These are phyloP conservation scores for Noctilio leporinus DNA, from an alignment of 2,113 vertebrate genomes.

Conservation along the genomic window DNA sequence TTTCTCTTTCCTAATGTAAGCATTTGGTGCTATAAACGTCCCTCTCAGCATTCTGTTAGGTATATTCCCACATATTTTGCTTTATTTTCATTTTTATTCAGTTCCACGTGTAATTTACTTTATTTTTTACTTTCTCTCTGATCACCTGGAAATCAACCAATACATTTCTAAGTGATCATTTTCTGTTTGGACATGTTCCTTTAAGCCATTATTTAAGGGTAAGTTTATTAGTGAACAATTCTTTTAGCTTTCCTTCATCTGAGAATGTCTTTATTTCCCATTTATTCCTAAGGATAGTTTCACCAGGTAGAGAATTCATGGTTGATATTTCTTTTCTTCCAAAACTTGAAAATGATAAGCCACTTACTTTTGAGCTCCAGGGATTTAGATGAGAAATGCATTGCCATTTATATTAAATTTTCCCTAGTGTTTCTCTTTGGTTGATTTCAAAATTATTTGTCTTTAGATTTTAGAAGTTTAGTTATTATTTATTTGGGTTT, in stretches of 20 bases:
- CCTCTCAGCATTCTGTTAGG: not conserved
- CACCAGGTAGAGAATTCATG: not conserved
- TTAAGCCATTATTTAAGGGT: not conserved
- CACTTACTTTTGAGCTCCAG: not conserved
- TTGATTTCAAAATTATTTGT: slow-evolving; percentile 1
- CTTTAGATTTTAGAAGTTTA: slow-evolving; percentile 29
- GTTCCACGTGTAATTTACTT: not conserved
- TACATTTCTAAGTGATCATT: not conserved
- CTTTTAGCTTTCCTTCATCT: not conserved
- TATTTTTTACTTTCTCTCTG: not conserved
- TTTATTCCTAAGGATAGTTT: slow-evolving; percentile 21
- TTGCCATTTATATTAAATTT: not conserved
- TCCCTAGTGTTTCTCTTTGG: not conserved
- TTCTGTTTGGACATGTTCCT: not conserved
- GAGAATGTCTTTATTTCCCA: slow-evolving; percentile 21
- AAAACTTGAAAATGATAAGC: not conserved
- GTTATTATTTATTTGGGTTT: slow-evolving; percentile 32
- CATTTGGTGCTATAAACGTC: not conserved
- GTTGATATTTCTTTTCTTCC: not conserved
- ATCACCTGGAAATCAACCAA: not conserved
- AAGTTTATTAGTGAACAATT: not conserved
- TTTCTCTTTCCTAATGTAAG: not conserved
- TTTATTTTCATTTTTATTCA: not conserved
- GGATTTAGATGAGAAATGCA: slow-evolving; percentile 1
- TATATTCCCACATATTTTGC: not conserved